A percentile compares a stretch with the other conserved stretches of the same genome.
These are phyloP conservation scores for Pristionchus entomophagus DNA, from an alignment of 2,888 invertebrate species.

Conservation along the genomic window DNA sequence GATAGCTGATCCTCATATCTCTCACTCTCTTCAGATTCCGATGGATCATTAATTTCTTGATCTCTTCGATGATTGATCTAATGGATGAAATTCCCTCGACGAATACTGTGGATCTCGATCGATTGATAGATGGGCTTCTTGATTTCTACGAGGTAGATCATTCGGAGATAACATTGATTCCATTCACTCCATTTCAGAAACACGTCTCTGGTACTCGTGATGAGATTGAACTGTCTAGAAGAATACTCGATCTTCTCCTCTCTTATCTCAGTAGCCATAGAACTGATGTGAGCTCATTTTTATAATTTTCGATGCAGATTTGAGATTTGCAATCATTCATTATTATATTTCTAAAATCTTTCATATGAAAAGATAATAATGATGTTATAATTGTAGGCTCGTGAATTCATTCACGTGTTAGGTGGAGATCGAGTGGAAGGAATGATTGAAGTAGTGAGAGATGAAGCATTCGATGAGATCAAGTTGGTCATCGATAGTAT, in stretches of 20 bases:
- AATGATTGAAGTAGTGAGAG: slow-evolving; percentile 18
- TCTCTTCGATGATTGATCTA: slow-evolving; percentile 1
- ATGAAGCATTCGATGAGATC: neutral
- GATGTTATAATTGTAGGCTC: slow-evolving; percentile 10
- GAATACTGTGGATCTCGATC: slow-evolving; percentile 27
- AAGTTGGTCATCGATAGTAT: neutral
- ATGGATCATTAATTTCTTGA: slow-evolving; percentile 44
- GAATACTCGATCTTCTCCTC: neutral
- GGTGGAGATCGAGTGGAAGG: slow-evolving; percentile 15
- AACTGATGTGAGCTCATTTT: neutral
- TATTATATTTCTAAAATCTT: neutral
- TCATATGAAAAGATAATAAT: neutral
- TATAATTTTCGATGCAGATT: too few relatives aligned
- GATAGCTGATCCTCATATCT: neutral
- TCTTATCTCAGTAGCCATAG: neutral
- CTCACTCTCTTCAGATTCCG: slow-evolving; percentile 33
- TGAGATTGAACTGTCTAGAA: slow-evolving; percentile 3
- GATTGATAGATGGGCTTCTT: slow-evolving; percentile 41
- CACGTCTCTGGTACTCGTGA: slow-evolving; percentile 43
- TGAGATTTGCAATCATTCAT: neutral
- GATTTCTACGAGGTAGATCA: slow-evolving; percentile 34
- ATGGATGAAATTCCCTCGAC: neutral
- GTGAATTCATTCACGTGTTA: neutral
- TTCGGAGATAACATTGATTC: neutral
- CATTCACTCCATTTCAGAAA: neutral